Conservation (phyloP, 2,888 invertebrate genomes). For the Acleris emargana region DNA sequence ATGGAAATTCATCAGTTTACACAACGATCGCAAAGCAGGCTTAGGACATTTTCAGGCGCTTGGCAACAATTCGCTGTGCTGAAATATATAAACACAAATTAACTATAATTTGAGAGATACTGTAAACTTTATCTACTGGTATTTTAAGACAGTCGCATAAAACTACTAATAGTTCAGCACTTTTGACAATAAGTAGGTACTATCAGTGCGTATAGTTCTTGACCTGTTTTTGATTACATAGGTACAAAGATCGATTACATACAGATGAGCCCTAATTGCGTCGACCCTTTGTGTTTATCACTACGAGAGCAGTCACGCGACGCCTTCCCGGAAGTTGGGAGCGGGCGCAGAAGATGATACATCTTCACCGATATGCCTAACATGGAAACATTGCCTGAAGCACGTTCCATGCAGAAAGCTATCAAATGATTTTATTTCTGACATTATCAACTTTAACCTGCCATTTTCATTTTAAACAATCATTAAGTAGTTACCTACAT, state of each 20-base stretch:
- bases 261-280: not conserved
- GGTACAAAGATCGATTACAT: not conserved
- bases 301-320: conserved; percentile 49
- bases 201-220: too few relatives aligned
- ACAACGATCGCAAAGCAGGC: conserved; percentile 20
- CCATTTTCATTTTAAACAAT: not conserved
- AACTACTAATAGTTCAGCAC: too few relatives aligned
- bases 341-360: conserved; percentile 12
- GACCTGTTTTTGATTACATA: too few relatives aligned
- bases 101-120: too few relatives aligned
- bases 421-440: not conserved
- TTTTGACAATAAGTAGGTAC: too few relatives aligned
- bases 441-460: not conserved
- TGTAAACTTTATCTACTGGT: too few relatives aligned
- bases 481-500: too few relatives aligned
- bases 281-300: too few relatives aligned
- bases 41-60: conserved; percentile 6
- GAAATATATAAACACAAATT: not conserved
- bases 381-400: conserved; percentile 39
- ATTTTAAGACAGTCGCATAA: too few relatives aligned
- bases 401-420: too few relatives aligned
- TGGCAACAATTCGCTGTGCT: conserved; percentile 14
- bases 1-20: not conserved
- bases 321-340: conserved; percentile 49
- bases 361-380: conserved; percentile 53